Base-by-base conservation (phyloP, 2,113 vertebrate species). In the Cottus gobio region DNA sequence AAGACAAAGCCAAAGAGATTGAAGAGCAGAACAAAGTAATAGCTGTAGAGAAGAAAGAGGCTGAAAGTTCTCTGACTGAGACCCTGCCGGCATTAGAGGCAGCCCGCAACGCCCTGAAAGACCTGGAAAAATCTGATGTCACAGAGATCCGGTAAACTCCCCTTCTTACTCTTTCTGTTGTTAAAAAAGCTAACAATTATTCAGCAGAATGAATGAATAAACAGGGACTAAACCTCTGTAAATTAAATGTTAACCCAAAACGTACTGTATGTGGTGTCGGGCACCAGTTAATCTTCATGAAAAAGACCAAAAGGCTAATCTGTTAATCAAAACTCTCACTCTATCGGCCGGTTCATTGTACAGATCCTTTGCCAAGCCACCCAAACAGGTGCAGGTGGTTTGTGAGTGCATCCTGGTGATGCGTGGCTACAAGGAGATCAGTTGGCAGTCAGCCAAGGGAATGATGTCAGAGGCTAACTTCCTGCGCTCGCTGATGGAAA, bases 401-500 rank as follows among this genome's bases (percentile, higher is more conserved):
- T 98, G 98, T 7, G 97, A 99, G 83, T 99, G 98, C 72, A 97
- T 99, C 84, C 95, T 99, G 46, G 96, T 99, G 66, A 95, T 99
- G 75, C 96, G 97, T 36, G 96, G 97, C 16, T 94, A 97, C 91
- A 97, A 96, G 65, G 98, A 99, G 71, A 94, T 99, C 74, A 97
- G 83, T 90, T 99, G 98, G 98, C 97, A 96, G 77, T 90, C 95
- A 0, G 98, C 98, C 84, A 99, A 96, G 72, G 96, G 95, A 24
- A 98, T 99, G 98, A 99, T 99, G 97, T 97, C 98, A 0, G 98
- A 99, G 90, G 91, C 96, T 0, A 98, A 96, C 84, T 99, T 99
- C 93, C 93, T 99, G 85, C 90, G 94, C 1, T 95, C 95, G 0
- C 94, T 99, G 39, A 95, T 97, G 96, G 96, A 98, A 1, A 95